Evolutionary conservation across 1,140 invertebrate genomes (phyloP).

Genomic region (Gonioctena quinquepunctata): DNA sequence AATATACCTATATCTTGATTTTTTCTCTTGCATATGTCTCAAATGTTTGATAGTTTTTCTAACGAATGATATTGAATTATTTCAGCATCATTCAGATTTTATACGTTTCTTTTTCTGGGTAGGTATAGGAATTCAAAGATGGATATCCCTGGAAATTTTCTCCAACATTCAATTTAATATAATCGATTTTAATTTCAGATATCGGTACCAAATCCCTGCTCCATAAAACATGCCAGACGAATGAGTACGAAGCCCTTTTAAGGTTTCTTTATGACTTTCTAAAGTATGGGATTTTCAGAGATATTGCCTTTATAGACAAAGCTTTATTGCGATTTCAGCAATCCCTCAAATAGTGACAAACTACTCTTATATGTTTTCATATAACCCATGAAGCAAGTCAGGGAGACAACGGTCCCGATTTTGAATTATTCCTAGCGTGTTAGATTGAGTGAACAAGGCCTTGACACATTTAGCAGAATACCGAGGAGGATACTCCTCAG

Average conservation of each 20-base stretch:
- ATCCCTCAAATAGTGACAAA: slow-evolving; percentile 49
- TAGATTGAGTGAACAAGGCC: too few relatives aligned
- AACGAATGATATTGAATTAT: too few relatives aligned
- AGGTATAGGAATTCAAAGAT: too few relatives aligned
- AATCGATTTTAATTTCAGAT: slow-evolving; percentile 16
- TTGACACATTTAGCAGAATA: too few relatives aligned
- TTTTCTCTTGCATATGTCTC: too few relatives aligned
- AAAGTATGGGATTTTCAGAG: slow-evolving; percentile 52
- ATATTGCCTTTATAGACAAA: slow-evolving; percentile 50
- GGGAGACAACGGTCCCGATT: background rate
- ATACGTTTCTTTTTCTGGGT: too few relatives aligned
- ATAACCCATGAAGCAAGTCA: slow-evolving; percentile 26
- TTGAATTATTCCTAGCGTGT: background rate
- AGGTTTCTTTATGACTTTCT: slow-evolving; percentile 50
- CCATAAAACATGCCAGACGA: slow-evolving; percentile 14
- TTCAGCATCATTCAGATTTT: too few relatives aligned
- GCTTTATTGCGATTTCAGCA: slow-evolving; percentile 46
- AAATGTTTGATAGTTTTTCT: too few relatives aligned
- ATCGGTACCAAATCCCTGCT: background rate
- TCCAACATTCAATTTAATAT: background rate
- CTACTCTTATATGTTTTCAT: slow-evolving; percentile 40
- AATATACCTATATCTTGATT: too few relatives aligned
- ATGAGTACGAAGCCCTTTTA: slow-evolving; percentile 26
- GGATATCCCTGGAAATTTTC: background rate
- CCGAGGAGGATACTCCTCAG: too few relatives aligned